Evolutionary conservation across 2,888 invertebrate species (phyloP).

Genomic region (Schizotus pectinicornis): DNA sequence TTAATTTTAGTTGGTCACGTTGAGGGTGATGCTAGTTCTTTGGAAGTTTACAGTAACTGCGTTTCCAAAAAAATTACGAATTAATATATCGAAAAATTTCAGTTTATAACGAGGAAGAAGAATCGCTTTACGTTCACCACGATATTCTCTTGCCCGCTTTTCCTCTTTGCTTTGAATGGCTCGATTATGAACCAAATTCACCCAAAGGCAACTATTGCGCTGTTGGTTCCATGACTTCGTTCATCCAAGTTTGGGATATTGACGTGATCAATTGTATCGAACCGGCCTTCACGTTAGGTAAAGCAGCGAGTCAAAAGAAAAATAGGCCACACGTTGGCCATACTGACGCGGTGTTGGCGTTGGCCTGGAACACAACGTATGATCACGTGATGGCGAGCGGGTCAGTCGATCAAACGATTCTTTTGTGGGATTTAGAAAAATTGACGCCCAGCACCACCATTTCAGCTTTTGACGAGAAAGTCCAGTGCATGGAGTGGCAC

Average conservation of each 20-base stretch:
- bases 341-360: conserved; percentile 86
- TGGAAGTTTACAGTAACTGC: conserved; percentile 84
- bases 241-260: conserved; percentile 96
- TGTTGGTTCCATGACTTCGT: conserved; percentile 89
- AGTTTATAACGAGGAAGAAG: conserved; percentile 91
- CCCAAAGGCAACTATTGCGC: conserved; percentile 86
- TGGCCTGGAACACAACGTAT: conserved; percentile 87
- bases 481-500: conserved; percentile 86
- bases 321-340: conserved; percentile 77
- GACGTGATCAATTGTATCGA: conserved; percentile 92
- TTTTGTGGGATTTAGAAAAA: conserved; percentile 91
- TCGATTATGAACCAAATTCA: conserved; percentile 84
- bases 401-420: conserved; percentile 86
- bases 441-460: conserved; percentile 78
- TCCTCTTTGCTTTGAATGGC: conserved; percentile 92
- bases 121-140: conserved; percentile 92
- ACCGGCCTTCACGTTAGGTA: conserved; percentile 83
- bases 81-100: conserved; percentile 44
- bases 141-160: conserved; percentile 89
- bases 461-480: conserved; percentile 77
- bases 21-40: conserved; percentile 81
- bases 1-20: conserved; percentile 86
- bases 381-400: conserved; percentile 90
- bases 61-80: not conserved
- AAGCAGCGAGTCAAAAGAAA: conserved; percentile 75